Evolutionary conservation across 2,797 vertebrate genomes (phyloP).

Genomic region (Falco rusticolus): DNA sequence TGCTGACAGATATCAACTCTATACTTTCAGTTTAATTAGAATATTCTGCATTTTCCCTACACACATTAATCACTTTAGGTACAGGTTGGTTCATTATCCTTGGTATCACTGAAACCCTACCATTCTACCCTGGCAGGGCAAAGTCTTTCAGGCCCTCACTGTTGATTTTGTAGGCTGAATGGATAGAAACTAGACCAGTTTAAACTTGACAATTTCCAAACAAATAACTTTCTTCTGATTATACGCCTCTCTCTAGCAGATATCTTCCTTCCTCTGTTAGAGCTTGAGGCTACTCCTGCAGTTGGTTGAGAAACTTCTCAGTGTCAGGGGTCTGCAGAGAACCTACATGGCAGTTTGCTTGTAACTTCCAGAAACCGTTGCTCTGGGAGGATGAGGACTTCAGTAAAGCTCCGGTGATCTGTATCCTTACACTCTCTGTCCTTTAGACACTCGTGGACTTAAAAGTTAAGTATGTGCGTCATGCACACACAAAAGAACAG

Average conservation of each 20-base stretch:
- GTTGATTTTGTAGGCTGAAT: background rate
- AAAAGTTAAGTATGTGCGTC: background rate
- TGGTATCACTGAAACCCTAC: background rate
- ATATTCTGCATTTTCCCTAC: background rate
- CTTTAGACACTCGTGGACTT: background rate
- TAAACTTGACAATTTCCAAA: background rate
- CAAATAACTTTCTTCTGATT: background rate
- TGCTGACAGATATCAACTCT: background rate
- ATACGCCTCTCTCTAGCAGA: background rate
- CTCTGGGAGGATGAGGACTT: background rate
- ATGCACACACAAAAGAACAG: rapidly evolving
- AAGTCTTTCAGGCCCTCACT: background rate
- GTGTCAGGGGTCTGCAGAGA: background rate
- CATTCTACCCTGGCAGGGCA: background rate
- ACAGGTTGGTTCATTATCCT: background rate
- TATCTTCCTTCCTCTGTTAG: background rate
- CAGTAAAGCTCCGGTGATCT: background rate
- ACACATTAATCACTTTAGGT: background rate
- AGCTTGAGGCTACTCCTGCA: background rate
- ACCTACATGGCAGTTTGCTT: background rate
- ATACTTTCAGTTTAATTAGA: background rate
- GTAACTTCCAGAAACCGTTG: background rate
- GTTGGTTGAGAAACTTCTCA: background rate
- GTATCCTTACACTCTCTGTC: background rate
- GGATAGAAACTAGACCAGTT: background rate